These are phyloP conservation scores for Actinopyga echinites DNA, from an alignment of 53 echinoderm and acorn worm species.

Conservation along the genomic window DNA sequence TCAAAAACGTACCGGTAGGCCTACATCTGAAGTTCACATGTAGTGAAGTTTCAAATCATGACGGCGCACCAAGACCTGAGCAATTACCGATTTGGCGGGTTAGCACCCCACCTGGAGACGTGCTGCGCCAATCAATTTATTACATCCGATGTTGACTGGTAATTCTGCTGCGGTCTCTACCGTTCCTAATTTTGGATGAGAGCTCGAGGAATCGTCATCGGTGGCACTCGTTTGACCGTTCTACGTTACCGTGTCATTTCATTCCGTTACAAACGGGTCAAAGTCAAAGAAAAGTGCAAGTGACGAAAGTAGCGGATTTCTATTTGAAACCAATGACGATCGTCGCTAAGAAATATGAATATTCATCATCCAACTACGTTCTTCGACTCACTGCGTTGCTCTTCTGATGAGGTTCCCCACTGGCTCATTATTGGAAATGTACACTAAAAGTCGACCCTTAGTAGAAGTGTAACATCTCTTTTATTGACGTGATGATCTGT, in stretches of 20 bases:
- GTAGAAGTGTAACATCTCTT: neutral
- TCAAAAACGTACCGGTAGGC: no score
- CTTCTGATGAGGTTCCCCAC: neutral
- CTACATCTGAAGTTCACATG: conserved; percentile 24
- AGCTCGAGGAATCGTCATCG: neutral
- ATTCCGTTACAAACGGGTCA: no score
- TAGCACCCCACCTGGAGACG: conserved; percentile 6
- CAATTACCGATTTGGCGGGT: conserved; percentile 18
- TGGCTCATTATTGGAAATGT: neutral
- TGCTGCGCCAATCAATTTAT: conserved; percentile 34
- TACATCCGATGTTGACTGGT: conserved; percentile 27
- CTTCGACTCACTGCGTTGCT: neutral
- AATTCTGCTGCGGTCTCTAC: neutral
- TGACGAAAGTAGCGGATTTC: neutral
- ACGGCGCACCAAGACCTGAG: conserved; percentile 31
- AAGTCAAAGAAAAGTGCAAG: neutral
- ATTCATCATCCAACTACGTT: conserved; percentile 13
- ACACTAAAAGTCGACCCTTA: neutral
- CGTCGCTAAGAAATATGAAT: neutral
- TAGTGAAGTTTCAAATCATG: neutral
- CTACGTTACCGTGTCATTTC: neutral
- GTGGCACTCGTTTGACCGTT: neutral
- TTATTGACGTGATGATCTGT: conserved; percentile 20
- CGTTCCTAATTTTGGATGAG: neutral
- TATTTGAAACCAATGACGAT: neutral